phyloP scores from a whole-genome alignment of 2,888 invertebrate genomes.

The Himalopsyche tibetana region DNA sequence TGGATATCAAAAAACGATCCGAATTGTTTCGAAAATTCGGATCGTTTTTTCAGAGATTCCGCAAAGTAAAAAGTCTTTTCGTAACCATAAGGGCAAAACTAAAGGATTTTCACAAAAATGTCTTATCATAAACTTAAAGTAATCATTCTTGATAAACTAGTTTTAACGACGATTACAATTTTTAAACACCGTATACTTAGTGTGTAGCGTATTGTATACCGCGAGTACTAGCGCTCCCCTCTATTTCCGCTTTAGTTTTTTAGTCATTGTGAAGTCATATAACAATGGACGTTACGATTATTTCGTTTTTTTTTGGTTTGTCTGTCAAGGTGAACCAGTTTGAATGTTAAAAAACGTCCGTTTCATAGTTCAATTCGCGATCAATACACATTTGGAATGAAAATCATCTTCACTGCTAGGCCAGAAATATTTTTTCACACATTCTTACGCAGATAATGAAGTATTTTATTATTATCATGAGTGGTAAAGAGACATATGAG shows the following conservation, averaged over 20 bases:
- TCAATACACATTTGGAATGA: slow-evolving; percentile 15
- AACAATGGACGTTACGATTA: slow-evolving; percentile 60
- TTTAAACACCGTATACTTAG: not conserved
- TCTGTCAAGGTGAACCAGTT: slow-evolving; percentile 64
- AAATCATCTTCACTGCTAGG: not conserved
- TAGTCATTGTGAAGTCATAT: slow-evolving; percentile 54
- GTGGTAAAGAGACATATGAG: too few species aligned
- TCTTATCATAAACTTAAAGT: too few species aligned
- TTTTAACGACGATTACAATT: not conserved
- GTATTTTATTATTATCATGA: too few species aligned
- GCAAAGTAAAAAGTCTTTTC: too few species aligned
- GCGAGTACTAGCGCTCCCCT: slow-evolving; percentile 37
- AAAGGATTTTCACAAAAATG: too few species aligned
- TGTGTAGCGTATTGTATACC: not conserved
- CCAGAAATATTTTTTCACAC: not conserved
- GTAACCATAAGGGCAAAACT: too few species aligned
- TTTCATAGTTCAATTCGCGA: slow-evolving; percentile 41
- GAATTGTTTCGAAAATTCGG: too few species aligned
- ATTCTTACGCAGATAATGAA: too few species aligned
- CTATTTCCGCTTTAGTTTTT: slow-evolving; percentile 58
- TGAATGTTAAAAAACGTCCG: slow-evolving; percentile 35
- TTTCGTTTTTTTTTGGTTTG: slow-evolving; percentile 57
- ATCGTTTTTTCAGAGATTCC: too few species aligned
- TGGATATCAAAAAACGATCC: too few species aligned
- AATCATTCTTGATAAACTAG: too few species aligned